Percentiles rank a stretch among this genome's conserved stretches.
Evolutionary conservation across 2,113 vertebrate genomes (phyloP).

Genomic region (Phyllostomus discolor): DNA sequence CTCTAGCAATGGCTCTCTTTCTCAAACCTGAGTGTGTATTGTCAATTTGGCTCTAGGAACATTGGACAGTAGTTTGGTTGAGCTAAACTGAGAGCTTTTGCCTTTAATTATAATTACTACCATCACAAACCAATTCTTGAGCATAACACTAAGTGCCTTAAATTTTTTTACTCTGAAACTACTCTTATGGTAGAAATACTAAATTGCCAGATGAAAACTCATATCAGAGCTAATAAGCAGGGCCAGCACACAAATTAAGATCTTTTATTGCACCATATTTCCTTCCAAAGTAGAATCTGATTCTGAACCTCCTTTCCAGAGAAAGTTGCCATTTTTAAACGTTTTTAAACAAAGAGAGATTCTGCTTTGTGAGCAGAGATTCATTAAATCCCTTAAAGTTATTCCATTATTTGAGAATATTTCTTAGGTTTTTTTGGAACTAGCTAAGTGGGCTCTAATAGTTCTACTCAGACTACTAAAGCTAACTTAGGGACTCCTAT

Average conservation of each 20-base stretch:
- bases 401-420: not conserved
- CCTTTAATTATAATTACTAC: constrained; percentile 1
- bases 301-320: not conserved
- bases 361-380: not conserved
- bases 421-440: not conserved
- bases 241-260: not conserved
- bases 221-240: not conserved
- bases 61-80: not conserved
- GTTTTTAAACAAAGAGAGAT: not conserved
- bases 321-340: not conserved
- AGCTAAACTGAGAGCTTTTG: not conserved
- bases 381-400: constrained; percentile 36
- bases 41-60: not conserved
- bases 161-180: not conserved
- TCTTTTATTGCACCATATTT: not conserved
- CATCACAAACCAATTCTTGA: not conserved
- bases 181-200: not conserved
- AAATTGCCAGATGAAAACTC: constrained; percentile 19
- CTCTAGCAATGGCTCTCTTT: not conserved
- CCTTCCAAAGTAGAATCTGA: not conserved
- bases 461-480: not conserved
- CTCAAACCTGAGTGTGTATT: not conserved
- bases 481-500: not conserved
- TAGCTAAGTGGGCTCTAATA: not conserved
- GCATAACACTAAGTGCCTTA: not conserved